Percentiles rank a stretch among this genome's conserved stretches.
Evolutionary conservation across 37 sponge, comb jelly and placozoan species (phyloP).

Genomic region (Diacarnus erythraeanus): DNA sequence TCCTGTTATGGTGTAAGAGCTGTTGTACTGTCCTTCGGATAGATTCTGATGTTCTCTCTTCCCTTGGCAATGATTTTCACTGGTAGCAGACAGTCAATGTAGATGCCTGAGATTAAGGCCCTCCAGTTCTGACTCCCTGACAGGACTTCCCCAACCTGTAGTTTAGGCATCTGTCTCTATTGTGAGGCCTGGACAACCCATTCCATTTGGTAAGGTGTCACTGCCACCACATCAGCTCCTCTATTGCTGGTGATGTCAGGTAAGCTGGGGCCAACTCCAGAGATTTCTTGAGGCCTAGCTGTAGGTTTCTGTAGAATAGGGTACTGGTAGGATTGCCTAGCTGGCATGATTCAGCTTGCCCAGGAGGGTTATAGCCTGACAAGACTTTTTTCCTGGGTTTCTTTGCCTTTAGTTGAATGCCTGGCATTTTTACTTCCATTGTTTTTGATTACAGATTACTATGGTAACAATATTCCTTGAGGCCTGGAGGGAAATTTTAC

Average conservation of each 20-base stretch:
- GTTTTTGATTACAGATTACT: slow-evolving; percentile 14
- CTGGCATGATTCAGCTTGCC: slow-evolving; percentile 20
- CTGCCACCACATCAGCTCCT: slow-evolving; percentile 47
- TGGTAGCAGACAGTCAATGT: slow-evolving; percentile 65
- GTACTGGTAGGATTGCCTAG: slow-evolving; percentile 25
- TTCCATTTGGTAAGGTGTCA: too few species aligned
- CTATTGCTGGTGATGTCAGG: not conserved
- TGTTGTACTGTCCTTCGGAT: slow-evolving; percentile 27
- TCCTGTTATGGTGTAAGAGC: too few species aligned
- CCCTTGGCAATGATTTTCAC: slow-evolving; percentile 29
- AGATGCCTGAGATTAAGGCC: slow-evolving; percentile 43
- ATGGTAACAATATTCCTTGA: too few species aligned
- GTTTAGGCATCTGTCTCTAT: slow-evolving; percentile 52
- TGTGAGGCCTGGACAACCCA: slow-evolving; percentile 1
- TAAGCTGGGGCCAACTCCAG: not conserved
- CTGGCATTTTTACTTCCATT: slow-evolving; percentile 35
- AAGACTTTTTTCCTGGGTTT: not conserved
- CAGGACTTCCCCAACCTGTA: slow-evolving; percentile 47
- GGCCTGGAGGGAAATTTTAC: too few species aligned
- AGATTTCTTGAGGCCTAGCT: not conserved
- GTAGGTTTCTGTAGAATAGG: slow-evolving; percentile 30
- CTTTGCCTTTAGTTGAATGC: not conserved
- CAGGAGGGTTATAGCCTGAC: slow-evolving; percentile 4
- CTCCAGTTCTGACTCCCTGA: slow-evolving; percentile 29
- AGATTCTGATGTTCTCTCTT: slow-evolving; percentile 3